Conservation (phyloP, 2,888 invertebrate genomes). For the Lasioglossum villosulum region DNA sequence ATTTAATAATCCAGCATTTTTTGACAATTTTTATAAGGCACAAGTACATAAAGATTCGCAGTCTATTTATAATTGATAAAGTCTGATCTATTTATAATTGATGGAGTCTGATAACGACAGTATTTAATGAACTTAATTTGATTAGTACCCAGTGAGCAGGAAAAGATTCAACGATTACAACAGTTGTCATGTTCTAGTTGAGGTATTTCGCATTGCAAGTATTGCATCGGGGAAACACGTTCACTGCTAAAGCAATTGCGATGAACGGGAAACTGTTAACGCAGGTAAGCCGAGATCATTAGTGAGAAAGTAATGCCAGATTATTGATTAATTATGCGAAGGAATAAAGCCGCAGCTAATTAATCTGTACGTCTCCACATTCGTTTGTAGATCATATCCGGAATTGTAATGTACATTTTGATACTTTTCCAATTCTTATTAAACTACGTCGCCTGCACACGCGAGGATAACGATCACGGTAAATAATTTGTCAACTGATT, state of each 20-base stretch:
- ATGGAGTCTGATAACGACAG: background rate
- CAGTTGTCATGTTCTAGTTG: constrained; percentile 65
- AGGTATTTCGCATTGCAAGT: constrained; percentile 77
- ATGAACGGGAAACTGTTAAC: constrained; percentile 74
- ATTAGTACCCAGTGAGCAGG: background rate
- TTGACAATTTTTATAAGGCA: too few relatives aligned
- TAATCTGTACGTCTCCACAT: background rate
- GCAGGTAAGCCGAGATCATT: constrained; percentile 60
- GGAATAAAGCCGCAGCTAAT: background rate
- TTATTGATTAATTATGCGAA: background rate
- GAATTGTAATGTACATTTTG: background rate
- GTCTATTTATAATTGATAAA: too few relatives aligned
- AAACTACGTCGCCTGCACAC: background rate
- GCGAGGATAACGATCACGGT: background rate
- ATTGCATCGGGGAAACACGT: constrained; percentile 73
- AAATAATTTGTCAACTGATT: background rate
- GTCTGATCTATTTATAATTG: too few relatives aligned
- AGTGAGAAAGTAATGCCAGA: background rate
- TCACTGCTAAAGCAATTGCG: constrained; percentile 72
- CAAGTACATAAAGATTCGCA: too few relatives aligned
- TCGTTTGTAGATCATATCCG: background rate
- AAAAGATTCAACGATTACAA: background rate
- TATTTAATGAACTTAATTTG: background rate
- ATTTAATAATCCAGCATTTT: too few relatives aligned
- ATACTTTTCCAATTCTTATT: constrained; percentile 1